phyloP scores from a whole-genome alignment of 2,113 vertebrate species.

The Oriolus oriolus region DNA sequence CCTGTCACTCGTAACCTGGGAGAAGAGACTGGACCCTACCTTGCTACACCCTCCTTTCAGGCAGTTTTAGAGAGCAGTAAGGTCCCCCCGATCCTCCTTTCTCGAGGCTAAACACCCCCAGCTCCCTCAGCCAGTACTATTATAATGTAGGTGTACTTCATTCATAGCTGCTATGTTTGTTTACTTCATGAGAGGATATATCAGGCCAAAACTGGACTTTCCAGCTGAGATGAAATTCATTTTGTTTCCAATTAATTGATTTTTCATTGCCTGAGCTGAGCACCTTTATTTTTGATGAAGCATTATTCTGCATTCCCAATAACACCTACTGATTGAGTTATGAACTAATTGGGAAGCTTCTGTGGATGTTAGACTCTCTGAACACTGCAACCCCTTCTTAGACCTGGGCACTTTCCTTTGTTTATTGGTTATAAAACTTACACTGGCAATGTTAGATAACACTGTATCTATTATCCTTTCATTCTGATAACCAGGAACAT shows the following conservation, averaged over 20 bases:
- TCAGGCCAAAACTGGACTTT: neutral
- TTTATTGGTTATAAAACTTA: neutral
- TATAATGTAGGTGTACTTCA: neutral
- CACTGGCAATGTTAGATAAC: neutral
- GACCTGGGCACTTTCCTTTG: neutral
- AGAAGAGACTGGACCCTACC: neutral
- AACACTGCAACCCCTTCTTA: neutral
- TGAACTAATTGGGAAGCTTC: neutral
- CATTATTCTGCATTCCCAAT: neutral
- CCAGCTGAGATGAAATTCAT: neutral
- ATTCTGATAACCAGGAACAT: conserved; percentile 75
- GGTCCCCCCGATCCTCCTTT: neutral
- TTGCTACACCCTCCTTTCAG: neutral
- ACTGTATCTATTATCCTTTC: neutral
- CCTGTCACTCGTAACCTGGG: neutral
- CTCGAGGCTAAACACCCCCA: neutral
- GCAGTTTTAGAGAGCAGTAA: neutral
- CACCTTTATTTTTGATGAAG: neutral
- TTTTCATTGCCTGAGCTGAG: neutral
- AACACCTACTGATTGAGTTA: neutral
- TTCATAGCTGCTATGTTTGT: neutral
- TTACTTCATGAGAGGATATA: neutral
- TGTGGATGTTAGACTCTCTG: neutral
- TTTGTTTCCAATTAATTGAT: neutral
- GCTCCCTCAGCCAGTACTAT: neutral